Evolutionary conservation across 1,140 invertebrate species (phyloP).

Genomic region (Dendroctonus valens): DNA sequence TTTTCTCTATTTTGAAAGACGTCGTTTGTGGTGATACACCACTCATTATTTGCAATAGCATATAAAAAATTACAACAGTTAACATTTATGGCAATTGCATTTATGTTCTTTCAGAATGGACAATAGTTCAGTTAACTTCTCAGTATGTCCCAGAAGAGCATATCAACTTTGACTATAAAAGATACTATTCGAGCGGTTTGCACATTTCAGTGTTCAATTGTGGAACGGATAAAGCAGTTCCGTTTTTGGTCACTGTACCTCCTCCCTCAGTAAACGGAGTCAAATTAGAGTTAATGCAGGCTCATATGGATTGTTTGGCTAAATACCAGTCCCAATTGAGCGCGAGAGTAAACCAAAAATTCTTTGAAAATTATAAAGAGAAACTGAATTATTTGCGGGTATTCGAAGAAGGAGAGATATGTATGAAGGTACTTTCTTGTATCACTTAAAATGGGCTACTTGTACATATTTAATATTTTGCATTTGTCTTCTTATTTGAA

Average conservation of each 20-base stretch:
- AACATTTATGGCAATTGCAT: neutral
- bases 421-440: too few species aligned
- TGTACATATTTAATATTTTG: too few species aligned
- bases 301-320: slow-evolving; percentile 26
- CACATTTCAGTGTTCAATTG: slow-evolving; percentile 41
- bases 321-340: neutral
- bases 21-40: too few species aligned
- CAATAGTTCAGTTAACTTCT: slow-evolving; percentile 40
- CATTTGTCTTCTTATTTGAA: too few species aligned
- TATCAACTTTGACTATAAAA: slow-evolving; percentile 28
- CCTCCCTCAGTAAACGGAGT: slow-evolving; percentile 30
- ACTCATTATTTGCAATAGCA: too few species aligned
- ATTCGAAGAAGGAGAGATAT: slow-evolving; percentile 11
- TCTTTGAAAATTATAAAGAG: slow-evolving; percentile 28
- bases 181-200: slow-evolving; percentile 34
- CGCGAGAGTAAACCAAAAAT: slow-evolving; percentile 4
- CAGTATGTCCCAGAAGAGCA: slow-evolving; percentile 34
- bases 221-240: slow-evolving; percentile 33
- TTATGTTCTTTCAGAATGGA: slow-evolving; percentile 40
- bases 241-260: slow-evolving; percentile 36
- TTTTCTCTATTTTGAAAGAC: too few species aligned
- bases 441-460: too few species aligned
- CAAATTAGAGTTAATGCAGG: slow-evolving; percentile 26
- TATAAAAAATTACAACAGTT: neutral
- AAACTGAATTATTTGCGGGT: slow-evolving; percentile 29